Evolutionary conservation across 2,888 invertebrate species (phyloP), one percentile per base, ranked within the genome.

Genomic region (Lepetodrilus schrolli): DNA sequence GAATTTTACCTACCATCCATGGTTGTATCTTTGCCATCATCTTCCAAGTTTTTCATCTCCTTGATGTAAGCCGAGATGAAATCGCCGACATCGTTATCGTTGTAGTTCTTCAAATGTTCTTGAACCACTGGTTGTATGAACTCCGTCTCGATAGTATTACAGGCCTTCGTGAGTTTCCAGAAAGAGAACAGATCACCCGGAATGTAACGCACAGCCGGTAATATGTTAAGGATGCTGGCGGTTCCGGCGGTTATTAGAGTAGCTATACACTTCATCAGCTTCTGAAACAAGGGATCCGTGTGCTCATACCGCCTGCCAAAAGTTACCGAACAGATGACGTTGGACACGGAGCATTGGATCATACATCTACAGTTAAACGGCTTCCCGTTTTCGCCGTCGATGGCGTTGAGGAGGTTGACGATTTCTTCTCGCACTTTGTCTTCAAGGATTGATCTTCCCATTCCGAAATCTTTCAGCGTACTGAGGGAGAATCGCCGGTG

Each of bases 221-320:
- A 21, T 5, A 13, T 23, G 8, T 23, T 30, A 7, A 51, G n/a
- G 10, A 21, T 30, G 4, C n/a, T 2, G 26, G 17, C n/a, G 8
- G 30, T 23, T 23, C n/a, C n/a, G n/a, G n/a, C n/a, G n/a, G n/a
- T n/a, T n/a, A n/a, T n/a, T n/a, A n/a, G n/a, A n/a, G n/a, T n/a
- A n/a, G n/a, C n/a, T n/a, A n/a, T n/a, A n/a, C n/a, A n/a, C n/a
- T n/a, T n/a, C n/a, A n/a, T n/a, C n/a, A n/a, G n/a, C n/a, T n/a
- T n/a, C n/a, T n/a, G n/a, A n/a, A 83, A 84, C 3, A 77, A 69
- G 7, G 74, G 75, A 66, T 84, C 83, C 4, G 81, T 73, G 73
- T 81, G 80, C 10, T 79, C 79, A 58, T 79, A 82, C 10, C 81
- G 69, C 50, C 80, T 58, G 7, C 84, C 84, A 68, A 83, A 81